Evolutionary conservation across 2,888 invertebrate genomes (phyloP).

Genomic region (Digitonthophagus gazella): DNA sequence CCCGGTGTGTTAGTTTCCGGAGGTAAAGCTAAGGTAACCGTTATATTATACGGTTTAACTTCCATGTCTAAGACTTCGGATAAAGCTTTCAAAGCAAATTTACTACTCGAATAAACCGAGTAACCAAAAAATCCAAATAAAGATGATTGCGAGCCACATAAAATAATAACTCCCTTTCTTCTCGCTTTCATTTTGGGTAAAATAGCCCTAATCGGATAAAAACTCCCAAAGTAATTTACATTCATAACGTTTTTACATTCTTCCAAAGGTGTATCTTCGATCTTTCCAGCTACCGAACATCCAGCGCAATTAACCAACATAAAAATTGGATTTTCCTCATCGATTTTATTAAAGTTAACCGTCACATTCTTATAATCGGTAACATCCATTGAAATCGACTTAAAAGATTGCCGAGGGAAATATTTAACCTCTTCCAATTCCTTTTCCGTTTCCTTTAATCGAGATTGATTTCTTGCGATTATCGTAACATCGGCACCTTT

Average conservation of each 20-base stretch:
- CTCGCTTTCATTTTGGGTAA: constrained; percentile 77
- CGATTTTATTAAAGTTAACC: constrained; percentile 61
- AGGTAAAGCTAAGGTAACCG: constrained; percentile 83
- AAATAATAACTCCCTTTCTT: constrained; percentile 77
- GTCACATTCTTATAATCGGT: constrained; percentile 46
- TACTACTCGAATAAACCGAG: constrained; percentile 87
- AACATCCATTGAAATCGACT: constrained; percentile 68
- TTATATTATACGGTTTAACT: constrained; percentile 75
- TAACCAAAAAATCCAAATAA: constrained; percentile 87
- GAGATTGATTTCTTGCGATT: constrained; percentile 76
- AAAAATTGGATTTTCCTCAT: constrained; percentile 74
- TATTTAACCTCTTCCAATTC: constrained; percentile 57
- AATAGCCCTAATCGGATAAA: constrained; percentile 77
- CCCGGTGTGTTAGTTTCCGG: constrained; percentile 99
- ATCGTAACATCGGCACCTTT: constrained; percentile 88
- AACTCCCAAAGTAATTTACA: constrained; percentile 85
- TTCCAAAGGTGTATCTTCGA: constrained; percentile 72
- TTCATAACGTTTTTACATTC: constrained; percentile 75
- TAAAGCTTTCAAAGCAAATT: constrained; percentile 92
- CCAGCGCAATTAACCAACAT: constrained; percentile 96
- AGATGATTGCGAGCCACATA: constrained; percentile 88
- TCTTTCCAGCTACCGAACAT: constrained; percentile 72
- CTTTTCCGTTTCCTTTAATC: constrained; percentile 62
- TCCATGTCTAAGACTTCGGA: constrained; percentile 97
- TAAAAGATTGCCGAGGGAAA: constrained; percentile 59